Evolutionary conservation across 1,140 invertebrate genomes (phyloP).

Genomic region (Zaprionus kolodkinae): DNA sequence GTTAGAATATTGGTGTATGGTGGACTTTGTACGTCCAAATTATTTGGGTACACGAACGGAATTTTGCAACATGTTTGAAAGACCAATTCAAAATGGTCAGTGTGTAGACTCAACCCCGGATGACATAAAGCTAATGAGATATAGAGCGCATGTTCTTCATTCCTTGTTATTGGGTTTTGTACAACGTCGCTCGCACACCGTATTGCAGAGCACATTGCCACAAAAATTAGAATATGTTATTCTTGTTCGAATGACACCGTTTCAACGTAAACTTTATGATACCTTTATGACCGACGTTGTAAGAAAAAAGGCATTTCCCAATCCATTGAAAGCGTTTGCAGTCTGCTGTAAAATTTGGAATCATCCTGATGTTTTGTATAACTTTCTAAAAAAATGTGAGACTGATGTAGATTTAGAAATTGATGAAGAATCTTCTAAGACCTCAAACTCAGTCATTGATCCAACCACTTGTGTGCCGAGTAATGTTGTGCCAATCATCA

Average conservation of each 20-base stretch:
- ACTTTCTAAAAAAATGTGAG: conserved; percentile 93
- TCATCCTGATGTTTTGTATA: conserved; percentile 98
- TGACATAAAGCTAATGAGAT: conserved; percentile 95
- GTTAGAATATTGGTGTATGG: conserved; percentile 98
- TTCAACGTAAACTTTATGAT: conserved; percentile 95
- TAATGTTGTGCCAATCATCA: conserved; percentile 20
- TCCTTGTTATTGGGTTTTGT: conserved; percentile 96
- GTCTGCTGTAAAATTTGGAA: conserved; percentile 99
- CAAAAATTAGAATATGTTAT: conserved; percentile 97
- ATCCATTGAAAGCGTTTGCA: conserved; percentile 98
- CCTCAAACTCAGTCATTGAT: conserved; percentile 42
- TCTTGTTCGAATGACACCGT: conserved; percentile 92
- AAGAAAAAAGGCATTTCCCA: conserved; percentile 93
- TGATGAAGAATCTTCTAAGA: conserved; percentile 85
- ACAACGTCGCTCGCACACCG: conserved; percentile 94
- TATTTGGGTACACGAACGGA: conserved; percentile 96
- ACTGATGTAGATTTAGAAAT: conserved; percentile 96
- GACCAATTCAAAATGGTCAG: conserved; percentile 97
- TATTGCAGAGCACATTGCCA: conserved; percentile 93
- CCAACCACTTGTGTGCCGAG: conserved; percentile 28
- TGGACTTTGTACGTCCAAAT: conserved; percentile 97
- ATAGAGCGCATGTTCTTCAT: conserved; percentile 95
- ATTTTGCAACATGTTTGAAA: conserved; percentile 98
- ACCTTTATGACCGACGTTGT: conserved; percentile 96
- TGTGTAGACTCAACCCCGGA: conserved; percentile 96